Percentiles rank a stretch among this genome's conserved stretches.
These are phyloP conservation scores for Calameuta filiformis DNA, from an alignment of 2,888 invertebrate species.

Conservation along the genomic window DNA sequence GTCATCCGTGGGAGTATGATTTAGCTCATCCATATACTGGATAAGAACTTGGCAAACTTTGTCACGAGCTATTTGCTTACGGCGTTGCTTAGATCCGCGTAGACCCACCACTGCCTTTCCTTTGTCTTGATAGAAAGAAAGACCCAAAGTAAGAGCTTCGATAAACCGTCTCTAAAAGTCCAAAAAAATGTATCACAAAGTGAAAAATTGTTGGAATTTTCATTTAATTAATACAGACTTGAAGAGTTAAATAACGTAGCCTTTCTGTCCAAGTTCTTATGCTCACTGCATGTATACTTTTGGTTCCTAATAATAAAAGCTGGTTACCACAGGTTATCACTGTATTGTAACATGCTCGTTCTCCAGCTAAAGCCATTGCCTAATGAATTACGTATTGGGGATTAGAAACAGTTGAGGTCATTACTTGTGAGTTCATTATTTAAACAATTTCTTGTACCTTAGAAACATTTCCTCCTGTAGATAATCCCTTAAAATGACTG, in stretches of 20 bases:
- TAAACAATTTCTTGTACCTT: constrained; percentile 41
- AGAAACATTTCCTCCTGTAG: constrained; percentile 94
- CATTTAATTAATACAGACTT: constrained; percentile 58
- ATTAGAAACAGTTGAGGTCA: not conserved
- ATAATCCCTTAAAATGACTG: constrained; percentile 89
- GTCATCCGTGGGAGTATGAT: constrained; percentile 46
- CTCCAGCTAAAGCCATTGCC: constrained; percentile 81
- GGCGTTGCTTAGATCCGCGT: constrained; percentile 66
- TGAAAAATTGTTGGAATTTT: constrained; percentile 28
- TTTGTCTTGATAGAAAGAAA: constrained; percentile 73
- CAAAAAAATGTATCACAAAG: constrained; percentile 43
- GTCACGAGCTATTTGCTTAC: constrained; percentile 64
- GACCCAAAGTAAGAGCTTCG: constrained; percentile 72
- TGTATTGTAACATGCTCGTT: constrained; percentile 81
- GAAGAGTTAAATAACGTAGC: constrained; percentile 71
- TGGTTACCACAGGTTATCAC: constrained; percentile 77
- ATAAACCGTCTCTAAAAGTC: constrained; percentile 67
- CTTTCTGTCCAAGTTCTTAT: constrained; percentile 76
- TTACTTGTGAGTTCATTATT: not conserved
- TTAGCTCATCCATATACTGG: constrained; percentile 61
- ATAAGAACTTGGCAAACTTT: constrained; percentile 62
- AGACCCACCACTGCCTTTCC: constrained; percentile 73
- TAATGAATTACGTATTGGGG: constrained; percentile 36
- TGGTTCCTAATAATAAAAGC: constrained; percentile 76
- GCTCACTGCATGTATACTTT: constrained; percentile 68